phyloP scores from a whole-genome alignment of 1,140 invertebrate genomes.

The Lepidurus arcticus region DNA sequence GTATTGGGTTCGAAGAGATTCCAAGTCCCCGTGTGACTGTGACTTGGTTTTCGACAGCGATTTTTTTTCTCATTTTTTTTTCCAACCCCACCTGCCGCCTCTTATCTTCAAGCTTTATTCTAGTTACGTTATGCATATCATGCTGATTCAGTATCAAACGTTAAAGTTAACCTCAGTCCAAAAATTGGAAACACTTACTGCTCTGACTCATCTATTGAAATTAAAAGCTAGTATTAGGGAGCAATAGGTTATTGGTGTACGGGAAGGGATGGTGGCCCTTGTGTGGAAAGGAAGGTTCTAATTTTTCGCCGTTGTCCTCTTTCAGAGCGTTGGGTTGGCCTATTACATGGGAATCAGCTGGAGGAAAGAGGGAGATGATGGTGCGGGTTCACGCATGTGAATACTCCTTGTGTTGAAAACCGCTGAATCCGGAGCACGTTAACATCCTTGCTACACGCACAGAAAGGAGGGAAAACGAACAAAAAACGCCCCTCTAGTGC shows the following conservation, averaged over 20 bases:
- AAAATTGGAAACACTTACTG: too few relatives aligned
- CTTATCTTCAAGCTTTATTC: too few relatives aligned
- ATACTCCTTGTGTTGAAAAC: neutral
- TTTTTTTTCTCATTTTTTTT: neutral
- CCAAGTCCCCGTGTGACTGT: neutral
- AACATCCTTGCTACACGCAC: neutral
- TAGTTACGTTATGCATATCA: too few relatives aligned
- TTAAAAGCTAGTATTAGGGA: too few relatives aligned
- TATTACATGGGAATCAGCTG: neutral
- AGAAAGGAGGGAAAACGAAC: too few relatives aligned
- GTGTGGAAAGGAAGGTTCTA: neutral
- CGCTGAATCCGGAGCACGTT: neutral
- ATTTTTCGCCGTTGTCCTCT: neutral
- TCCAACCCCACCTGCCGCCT: too few relatives aligned
- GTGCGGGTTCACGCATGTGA: slow-evolving; percentile 20
- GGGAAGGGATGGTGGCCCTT: neutral
- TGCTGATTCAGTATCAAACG: too few relatives aligned
- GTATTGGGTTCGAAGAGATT: neutral
- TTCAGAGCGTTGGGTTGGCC: neutral
- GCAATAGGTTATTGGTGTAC: too few relatives aligned
- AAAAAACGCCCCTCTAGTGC: neutral
- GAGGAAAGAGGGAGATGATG: neutral
- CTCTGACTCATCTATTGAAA: too few relatives aligned
- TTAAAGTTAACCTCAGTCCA: too few relatives aligned
- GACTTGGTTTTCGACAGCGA: neutral